Evolutionary conservation across 1,140 invertebrate genomes (phyloP), one percentile per base, ranked within the genome.

Genomic region (Macrotrachela quadricornifera): DNA sequence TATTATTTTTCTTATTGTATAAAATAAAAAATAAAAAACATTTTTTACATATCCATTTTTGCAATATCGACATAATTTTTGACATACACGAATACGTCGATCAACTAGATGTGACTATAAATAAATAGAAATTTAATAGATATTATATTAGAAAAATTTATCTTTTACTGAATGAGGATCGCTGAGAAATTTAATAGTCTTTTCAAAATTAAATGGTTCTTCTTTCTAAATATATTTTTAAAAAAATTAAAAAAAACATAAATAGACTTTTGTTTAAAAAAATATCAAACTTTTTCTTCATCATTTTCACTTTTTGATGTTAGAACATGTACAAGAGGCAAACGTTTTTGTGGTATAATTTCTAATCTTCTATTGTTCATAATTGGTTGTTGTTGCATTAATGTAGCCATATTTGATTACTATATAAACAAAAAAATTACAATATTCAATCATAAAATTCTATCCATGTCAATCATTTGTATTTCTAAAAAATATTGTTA

Each of bases 161-260:
- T 48, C 42, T 61, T 64, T 63, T 61, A 68, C 64, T 10, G 68
- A 69, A 59, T 70, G 67, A 16, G 66, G 66, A 60, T 70, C 68
- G 51, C 61, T 64, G 14, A 70, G 56, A 16, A 70, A 59, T 56
- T 70, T 70, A n/a, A 68, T 59, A 30, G 67, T 61, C 58, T 61
- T 65, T 50, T 61, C 63, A 17, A 70, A 51, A 50, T 65, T 66
- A 42, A 68, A 58, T 21, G 63, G 63, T 37, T 63, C 30, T 16
- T 17, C 44, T 17, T 18, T 52, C 42, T 45, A 49, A 16, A 15
- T 8, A 49, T 13, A 42, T 18, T n/a, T n/a, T n/a, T n/a, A n/a
- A n/a, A 47, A 12, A 14, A 40, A 6, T 4, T 21, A 42, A 47
- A 18, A 8, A n/a, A 49, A 15, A 21, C 6, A 30, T 30, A 4